Conservation (phyloP, 2,113 vertebrate species). For the Caracal caracal region DNA sequence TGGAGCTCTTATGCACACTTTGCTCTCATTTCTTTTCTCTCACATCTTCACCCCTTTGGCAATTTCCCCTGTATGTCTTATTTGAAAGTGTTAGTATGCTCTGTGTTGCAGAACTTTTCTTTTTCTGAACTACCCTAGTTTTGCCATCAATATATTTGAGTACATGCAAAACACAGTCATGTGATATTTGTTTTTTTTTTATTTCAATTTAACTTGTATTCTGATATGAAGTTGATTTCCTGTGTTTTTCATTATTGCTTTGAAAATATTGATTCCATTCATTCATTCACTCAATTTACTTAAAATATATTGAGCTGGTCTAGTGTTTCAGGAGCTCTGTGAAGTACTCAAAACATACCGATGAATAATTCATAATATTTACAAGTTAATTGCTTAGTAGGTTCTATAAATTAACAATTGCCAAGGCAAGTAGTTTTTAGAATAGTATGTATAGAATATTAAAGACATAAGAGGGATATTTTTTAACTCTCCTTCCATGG, state of each 20-base stretch:
- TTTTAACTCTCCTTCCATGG: neutral
- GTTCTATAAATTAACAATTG: neutral
- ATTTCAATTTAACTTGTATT: neutral
- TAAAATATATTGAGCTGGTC: neutral
- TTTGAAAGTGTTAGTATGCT: neutral
- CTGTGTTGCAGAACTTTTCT: neutral
- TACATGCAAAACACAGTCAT: neutral
- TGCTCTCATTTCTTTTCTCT: neutral
- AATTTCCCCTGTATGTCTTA: neutral
- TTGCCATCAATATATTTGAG: neutral
- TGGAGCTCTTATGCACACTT: neutral
- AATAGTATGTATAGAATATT: neutral
- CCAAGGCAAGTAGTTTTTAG: neutral
- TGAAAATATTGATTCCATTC: neutral
- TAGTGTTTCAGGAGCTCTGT: neutral
- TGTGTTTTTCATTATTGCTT: neutral
- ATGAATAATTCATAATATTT: conserved; percentile 3
- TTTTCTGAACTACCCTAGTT: neutral
- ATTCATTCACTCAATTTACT: neutral
- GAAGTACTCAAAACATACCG: neutral
- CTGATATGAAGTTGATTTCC: neutral
- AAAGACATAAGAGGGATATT: neutral
- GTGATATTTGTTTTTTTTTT: neutral
- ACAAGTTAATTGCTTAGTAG: neutral
- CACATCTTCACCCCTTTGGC: neutral